Evolutionary conservation across 2,113 vertebrate genomes (phyloP).

Genomic region (Lophotis ruficrista): DNA sequence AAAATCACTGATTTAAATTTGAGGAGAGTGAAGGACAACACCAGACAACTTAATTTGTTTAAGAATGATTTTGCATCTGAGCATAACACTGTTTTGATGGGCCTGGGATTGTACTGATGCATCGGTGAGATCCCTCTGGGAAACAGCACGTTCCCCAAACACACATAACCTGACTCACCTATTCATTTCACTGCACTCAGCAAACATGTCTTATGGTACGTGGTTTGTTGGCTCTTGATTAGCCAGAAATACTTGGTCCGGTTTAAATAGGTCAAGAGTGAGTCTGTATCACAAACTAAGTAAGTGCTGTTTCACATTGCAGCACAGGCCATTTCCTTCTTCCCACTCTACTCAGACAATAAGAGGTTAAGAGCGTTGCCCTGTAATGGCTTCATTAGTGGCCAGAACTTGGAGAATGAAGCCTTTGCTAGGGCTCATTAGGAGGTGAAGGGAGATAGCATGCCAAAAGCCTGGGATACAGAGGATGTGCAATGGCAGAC

Average conservation of each 20-base stretch:
- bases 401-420: not conserved
- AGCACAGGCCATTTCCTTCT: not conserved
- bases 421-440: not conserved
- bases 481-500: not conserved
- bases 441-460: not conserved
- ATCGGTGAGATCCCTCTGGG: not conserved
- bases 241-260: not conserved
- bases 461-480: not conserved
- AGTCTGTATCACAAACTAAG: not conserved
- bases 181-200: not conserved
- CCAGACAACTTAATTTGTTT: not conserved
- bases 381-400: not conserved
- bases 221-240: not conserved
- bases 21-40: not conserved
- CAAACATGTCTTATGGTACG: not conserved
- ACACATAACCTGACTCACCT: not conserved
- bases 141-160: not conserved
- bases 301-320: not conserved
- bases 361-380: not conserved
- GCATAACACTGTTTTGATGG: not conserved
- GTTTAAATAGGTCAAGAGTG: not conserved
- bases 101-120: not conserved
- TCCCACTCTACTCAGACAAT: not conserved
- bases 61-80: slow-evolving; percentile 5
- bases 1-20: not conserved